These are phyloP conservation scores for Mechanitis messenoides DNA, from an alignment of 2,888 invertebrate species.

Conservation along the genomic window DNA sequence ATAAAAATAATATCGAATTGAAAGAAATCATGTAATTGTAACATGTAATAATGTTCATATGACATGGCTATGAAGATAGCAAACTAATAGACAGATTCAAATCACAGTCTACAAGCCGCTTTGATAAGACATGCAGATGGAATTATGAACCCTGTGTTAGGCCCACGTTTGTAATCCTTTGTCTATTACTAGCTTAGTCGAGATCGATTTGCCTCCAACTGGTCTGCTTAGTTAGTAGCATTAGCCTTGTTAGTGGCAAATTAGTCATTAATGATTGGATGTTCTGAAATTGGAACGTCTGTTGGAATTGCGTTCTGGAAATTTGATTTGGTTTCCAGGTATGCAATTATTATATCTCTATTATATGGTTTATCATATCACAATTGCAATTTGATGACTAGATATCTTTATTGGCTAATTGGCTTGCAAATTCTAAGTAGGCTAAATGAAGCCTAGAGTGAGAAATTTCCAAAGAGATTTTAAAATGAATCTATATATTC, in stretches of 20 bases:
- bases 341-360: background rate
- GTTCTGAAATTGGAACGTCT: constrained; percentile 9
- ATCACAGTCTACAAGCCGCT: constrained; percentile 26
- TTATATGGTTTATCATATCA: too few species aligned
- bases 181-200: constrained; percentile 25
- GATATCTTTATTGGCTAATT: too few species aligned
- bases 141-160: constrained; percentile 22
- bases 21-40: background rate
- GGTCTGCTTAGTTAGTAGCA: constrained; percentile 21
- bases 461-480: too few species aligned
- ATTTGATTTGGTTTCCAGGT: background rate
- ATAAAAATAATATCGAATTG: too few species aligned
- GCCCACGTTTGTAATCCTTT: constrained; percentile 27
- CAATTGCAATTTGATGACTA: too few species aligned
- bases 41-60: background rate
- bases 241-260: constrained; percentile 19
- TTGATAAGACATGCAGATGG: constrained; percentile 28
- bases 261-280: constrained; percentile 20
- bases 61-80: background rate
- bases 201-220: constrained; percentile 23
- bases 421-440: too few species aligned
- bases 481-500: too few species aligned
- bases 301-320: constrained; percentile 1
- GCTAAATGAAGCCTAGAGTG: too few species aligned
- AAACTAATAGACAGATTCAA: constrained; percentile 10